Percentiles rank a stretch among this genome's conserved stretches.
Conservation (phyloP, 2,797 vertebrate species). For the Takifugu rubripes region DNA sequence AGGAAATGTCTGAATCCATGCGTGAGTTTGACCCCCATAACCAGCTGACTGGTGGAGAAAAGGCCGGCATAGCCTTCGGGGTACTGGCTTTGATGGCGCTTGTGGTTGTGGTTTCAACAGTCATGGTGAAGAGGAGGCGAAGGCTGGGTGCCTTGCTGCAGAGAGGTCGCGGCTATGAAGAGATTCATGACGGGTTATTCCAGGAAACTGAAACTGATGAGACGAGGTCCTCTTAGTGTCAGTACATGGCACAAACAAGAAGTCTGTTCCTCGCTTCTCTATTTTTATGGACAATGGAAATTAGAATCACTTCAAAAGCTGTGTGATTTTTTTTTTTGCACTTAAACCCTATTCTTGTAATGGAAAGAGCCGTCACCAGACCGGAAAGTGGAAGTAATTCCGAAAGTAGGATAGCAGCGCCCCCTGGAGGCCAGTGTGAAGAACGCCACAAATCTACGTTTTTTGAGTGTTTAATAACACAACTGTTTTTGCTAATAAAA, state of each 20-base stretch:
- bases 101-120: constrained; percentile 29
- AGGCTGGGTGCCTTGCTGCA: constrained; percentile 8
- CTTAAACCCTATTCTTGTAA: no score
- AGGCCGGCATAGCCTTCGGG: constrained; percentile 61
- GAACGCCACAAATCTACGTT: no score
- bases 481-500: no score
- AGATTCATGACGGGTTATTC: constrained; percentile 26
- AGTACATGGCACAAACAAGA: not conserved
- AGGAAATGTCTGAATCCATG: constrained; percentile 55
- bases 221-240: not conserved
- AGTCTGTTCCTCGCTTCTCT: constrained; percentile 1
- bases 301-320: no score
- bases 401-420: constrained; percentile 11
- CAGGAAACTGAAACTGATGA: constrained; percentile 15
- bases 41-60: constrained; percentile 55
- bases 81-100: constrained; percentile 56
- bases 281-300: not conserved
- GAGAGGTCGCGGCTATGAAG: constrained; percentile 40
- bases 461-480: no score
- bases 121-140: constrained; percentile 56
- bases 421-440: constrained; percentile 12
- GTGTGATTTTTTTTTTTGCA: no score
- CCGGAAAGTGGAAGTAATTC: not conserved
- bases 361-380: not conserved
- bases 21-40: constrained; percentile 15